Evolutionary conservation across 2,797 vertebrate species (phyloP).

Genomic region (Xyrichtys novacula): DNA sequence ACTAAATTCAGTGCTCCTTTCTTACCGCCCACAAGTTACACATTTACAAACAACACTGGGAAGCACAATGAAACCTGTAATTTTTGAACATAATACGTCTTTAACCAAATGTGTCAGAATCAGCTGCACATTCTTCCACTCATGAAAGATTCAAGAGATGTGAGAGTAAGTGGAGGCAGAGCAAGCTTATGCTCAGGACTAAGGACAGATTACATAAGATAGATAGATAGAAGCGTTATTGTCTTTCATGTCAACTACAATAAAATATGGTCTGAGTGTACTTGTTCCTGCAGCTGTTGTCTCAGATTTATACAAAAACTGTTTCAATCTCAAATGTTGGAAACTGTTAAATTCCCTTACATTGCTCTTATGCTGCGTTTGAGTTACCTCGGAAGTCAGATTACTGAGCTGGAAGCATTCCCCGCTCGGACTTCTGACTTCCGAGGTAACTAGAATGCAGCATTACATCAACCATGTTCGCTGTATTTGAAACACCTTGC

Average conservation of each 20-base stretch:
- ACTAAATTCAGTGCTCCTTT: background rate
- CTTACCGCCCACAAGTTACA: background rate
- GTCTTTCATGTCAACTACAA: too few species aligned
- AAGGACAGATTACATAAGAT: background rate
- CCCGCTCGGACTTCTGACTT: too few species aligned
- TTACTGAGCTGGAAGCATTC: too few species aligned
- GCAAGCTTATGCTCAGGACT: background rate
- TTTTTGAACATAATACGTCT: background rate
- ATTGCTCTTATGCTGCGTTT: background rate
- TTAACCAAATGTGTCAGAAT: background rate
- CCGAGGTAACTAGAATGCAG: too few species aligned
- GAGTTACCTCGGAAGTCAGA: too few species aligned
- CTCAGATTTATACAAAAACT: constrained; percentile 1
- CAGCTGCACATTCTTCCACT: constrained; percentile 9
- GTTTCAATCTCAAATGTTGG: background rate
- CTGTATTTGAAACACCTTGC: constrained; percentile 3
- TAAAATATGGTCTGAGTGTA: background rate
- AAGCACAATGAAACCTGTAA: constrained; percentile 9
- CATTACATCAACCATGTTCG: too few species aligned
- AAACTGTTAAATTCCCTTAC: background rate
- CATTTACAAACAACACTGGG: background rate
- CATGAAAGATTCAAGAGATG: background rate
- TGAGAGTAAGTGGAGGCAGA: constrained; percentile 1
- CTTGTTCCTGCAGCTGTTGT: background rate
- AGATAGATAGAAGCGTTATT: too few species aligned